Evolutionary conservation across 1,140 invertebrate genomes (phyloP), one percentile per base, ranked within the genome.

Genomic region (Meloidogyne exigua): DNA sequence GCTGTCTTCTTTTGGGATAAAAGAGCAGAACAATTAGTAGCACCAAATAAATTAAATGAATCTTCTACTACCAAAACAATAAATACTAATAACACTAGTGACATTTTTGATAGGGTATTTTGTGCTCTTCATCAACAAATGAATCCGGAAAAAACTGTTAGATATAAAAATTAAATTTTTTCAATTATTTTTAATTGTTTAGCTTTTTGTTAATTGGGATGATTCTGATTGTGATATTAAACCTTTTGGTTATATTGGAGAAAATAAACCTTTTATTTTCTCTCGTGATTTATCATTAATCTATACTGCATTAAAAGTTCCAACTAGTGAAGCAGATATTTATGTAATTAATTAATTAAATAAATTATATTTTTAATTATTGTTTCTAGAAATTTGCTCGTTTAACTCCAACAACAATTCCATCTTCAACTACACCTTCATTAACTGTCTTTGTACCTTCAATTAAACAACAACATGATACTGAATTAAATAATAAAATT

Each of bases 121-220:
- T 36, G 18, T 42, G 66, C 66, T 36, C 66, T 68, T 23, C 39
- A 68, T 68, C 66, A 68, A 68, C 66, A 68, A 9, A 32, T 68
- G 39, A 21, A 68, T 36, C 39, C 66, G 0, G 28, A 68, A 32
- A 68, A 68, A 9, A 68, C 66, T 18, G 66, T 68, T 18, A 36
- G 3, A 9, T 9, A 65, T 7, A 32, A 32, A 32, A 32, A 32
- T 32, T 32, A 32, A 32, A 32, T 10, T 32, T 9, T 65, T 25
- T 64, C 2, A 65, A 32, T 65, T 65, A 23, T 9, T 32, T 65
- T 23, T 65, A 25, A 23, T 25, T 65, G 10, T 65, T 32, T 9
- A 68, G 66, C 23, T 68, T 32, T 68, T 68, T n/a, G 66, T 68
- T 23, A 25, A 25, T 9, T 68, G 66, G 66, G 66, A 68, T n/a